Base-by-base conservation (phyloP, 2,888 invertebrate species). In the Gerosis bhagava region DNA sequence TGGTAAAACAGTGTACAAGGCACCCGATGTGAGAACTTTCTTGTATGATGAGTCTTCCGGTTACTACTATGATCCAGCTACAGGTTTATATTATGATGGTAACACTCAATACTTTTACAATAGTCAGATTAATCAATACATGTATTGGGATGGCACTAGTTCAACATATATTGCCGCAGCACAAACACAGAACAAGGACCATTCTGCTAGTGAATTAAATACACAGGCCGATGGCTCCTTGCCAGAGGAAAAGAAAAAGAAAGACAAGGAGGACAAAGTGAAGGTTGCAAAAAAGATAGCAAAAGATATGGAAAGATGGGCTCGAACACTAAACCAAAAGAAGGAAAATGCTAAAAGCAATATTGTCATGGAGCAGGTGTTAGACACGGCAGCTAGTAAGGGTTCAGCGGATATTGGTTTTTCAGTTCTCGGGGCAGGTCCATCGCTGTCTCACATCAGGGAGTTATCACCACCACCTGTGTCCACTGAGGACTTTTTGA, bases 241-340 rank as follows among this genome's bases (percentile, higher is more conserved):
- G 11, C 76, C 79, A 0, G 83, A 82, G 8, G 91, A 92, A 50
- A 92, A 92, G 53, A 93, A 93, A 76, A 95, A 95, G 73, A 93
- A 92, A 60, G 93, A 91, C 32, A 96, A 96, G 62, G 96, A 95
- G 51, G 98, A 98, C 63, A 98, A 98, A 86, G 98, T 97, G 0
- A 98, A 98, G 83, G 97, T 97, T 7, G 98, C 98, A 3, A 98
- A 98, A 74, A 97, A 98, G 78, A 98, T 98, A 60, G 98, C 98
- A 0, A 98, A 98, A 86, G 94, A 92, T 59, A 92, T 92, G 92
- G 92, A 92, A 54, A 79, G 92, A 44, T 99, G 99, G 99, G 99
- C 99, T 0, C 97, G 98, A 65, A 97, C 97, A 7, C 86, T 98
- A 55, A 99, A 99, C 75, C 98, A 98, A 75, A 97, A 97, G 83